These are phyloP conservation scores for Pteromalus puparum DNA, from an alignment of 1,140 invertebrate species.

Conservation along the genomic window DNA sequence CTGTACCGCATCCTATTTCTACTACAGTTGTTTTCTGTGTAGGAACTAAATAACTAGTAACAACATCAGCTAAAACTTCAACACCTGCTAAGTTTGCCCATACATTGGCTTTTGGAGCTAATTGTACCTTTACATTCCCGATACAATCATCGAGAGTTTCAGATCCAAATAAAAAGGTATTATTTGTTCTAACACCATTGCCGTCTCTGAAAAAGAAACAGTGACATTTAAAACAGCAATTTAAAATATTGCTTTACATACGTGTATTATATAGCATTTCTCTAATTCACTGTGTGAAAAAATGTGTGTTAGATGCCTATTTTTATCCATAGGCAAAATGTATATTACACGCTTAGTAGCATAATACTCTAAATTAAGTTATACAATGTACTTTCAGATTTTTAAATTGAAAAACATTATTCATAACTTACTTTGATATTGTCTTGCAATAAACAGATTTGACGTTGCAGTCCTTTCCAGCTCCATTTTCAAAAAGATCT, in stretches of 20 bases:
- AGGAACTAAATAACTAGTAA: conserved; percentile 65
- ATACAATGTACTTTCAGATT: background rate
- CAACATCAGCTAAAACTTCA: conserved; percentile 66
- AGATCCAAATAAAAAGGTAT: conserved; percentile 69
- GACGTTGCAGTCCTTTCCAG: conserved; percentile 70
- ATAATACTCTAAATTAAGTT: background rate
- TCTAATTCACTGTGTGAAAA: too few relatives aligned
- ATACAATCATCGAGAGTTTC: conserved; percentile 72
- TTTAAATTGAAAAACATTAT: background rate
- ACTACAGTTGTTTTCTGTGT: conserved; percentile 65
- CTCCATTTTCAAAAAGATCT: conserved; percentile 65
- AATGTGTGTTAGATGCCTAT: too few relatives aligned
- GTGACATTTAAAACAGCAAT: background rate
- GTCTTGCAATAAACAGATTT: conserved; percentile 73
- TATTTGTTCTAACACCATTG: conserved; percentile 62
- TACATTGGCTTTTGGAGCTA: conserved; percentile 73
- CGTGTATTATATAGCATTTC: conserved; percentile 40
- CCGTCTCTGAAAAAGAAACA: conserved; percentile 60
- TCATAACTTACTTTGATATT: conserved; percentile 65
- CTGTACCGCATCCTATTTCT: conserved; percentile 73
- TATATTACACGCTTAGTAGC: background rate
- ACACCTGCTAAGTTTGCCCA: conserved; percentile 69
- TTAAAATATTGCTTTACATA: conserved; percentile 37
- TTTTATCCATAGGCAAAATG: too few relatives aligned
- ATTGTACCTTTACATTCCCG: conserved; percentile 68